Conservation (phyloP, 2,888 invertebrate species). For the Invenusta paracnida region DNA sequence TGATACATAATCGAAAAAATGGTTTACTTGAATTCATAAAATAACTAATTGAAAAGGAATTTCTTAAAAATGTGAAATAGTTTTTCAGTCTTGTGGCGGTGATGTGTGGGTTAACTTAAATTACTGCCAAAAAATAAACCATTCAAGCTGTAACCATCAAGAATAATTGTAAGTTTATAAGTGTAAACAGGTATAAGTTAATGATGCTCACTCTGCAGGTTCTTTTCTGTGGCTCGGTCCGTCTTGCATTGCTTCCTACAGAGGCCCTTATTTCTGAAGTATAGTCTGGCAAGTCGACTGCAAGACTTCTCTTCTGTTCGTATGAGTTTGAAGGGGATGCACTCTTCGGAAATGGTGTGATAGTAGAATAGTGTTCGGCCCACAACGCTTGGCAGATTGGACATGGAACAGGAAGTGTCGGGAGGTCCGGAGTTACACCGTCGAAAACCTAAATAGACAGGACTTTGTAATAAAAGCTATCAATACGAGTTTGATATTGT, state of each 20-base stretch:
- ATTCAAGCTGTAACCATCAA: no score
- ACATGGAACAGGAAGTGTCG: not conserved
- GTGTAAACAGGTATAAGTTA: no score
- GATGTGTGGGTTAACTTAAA: no score
- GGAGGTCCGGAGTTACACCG: not conserved
- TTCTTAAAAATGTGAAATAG: no score
- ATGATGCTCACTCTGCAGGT: not conserved
- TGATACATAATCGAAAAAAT: no score
- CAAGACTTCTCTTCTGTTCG: not conserved
- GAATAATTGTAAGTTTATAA: no score
- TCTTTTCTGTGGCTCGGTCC: not conserved
- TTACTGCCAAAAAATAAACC: no score
- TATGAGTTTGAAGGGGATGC: not conserved
- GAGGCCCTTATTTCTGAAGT: not conserved
- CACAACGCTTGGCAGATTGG: not conserved
- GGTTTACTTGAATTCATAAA: no score
- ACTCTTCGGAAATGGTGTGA: not conserved
- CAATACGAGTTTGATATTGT: no score
- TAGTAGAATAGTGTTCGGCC: not conserved
- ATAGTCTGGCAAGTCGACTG: not conserved
- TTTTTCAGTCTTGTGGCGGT: no score
- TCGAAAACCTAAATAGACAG: not conserved
- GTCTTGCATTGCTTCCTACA: not conserved
- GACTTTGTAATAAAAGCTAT: no score
- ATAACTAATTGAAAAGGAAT: no score